Percentiles rank a stretch among this genome's conserved stretches.
Conservation (phyloP, 2,113 vertebrate genomes). For the Melanostigma gelatinosum region DNA sequence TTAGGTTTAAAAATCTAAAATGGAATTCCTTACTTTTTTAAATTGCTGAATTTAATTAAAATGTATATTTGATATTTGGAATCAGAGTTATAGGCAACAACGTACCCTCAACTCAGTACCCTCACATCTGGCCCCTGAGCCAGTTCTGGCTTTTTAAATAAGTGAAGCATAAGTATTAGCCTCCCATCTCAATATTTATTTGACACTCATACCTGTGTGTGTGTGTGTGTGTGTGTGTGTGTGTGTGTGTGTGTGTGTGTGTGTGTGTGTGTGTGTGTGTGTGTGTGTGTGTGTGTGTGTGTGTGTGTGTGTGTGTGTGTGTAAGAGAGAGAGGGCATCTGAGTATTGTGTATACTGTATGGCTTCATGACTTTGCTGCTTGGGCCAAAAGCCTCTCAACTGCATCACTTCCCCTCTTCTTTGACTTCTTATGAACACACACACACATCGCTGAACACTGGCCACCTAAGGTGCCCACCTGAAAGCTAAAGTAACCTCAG, state of each 20-base stretch:
- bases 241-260: too few relatives aligned
- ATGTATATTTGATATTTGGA: background rate
- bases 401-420: background rate
- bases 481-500: constrained; percentile 59
- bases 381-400: constrained; percentile 5
- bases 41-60: too few relatives aligned
- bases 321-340: background rate
- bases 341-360: background rate
- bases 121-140: background rate
- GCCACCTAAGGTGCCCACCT: constrained; percentile 53
- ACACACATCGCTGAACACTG: background rate
- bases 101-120: background rate
- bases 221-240: background rate
- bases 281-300: too few relatives aligned
- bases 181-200: background rate
- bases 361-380: constrained; percentile 5
- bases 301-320: too few relatives aligned
- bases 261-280: too few relatives aligned
- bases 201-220: background rate
- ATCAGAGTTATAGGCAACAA: background rate
- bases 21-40: too few relatives aligned
- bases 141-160: too few relatives aligned
- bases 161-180: background rate
- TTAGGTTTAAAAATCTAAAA: too few relatives aligned
- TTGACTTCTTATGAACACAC: constrained; percentile 10